Evolutionary conservation across 2,113 vertebrate genomes (phyloP).

Genomic region (Lathamus discolor): DNA sequence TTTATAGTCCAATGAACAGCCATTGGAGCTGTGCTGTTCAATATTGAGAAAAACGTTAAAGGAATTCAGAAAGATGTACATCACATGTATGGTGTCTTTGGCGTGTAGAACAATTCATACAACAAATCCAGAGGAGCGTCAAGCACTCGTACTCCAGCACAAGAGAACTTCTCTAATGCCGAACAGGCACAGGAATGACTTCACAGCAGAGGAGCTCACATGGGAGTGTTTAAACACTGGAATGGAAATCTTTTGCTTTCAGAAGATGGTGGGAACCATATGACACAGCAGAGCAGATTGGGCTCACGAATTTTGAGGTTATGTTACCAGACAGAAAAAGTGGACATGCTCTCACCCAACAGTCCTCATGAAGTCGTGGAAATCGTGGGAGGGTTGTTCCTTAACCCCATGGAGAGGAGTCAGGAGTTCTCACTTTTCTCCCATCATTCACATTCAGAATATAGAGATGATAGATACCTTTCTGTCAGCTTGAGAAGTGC

Average conservation of each 20-base stretch:
- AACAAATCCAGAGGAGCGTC: not conserved
- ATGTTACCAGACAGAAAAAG: not conserved
- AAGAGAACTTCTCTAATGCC: not conserved
- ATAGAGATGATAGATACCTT: not conserved
- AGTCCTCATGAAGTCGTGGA: not conserved
- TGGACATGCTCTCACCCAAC: rapidly evolving
- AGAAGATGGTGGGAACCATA: not conserved
- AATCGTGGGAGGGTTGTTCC: not conserved
- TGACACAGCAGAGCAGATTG: not conserved
- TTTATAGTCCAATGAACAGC: not conserved
- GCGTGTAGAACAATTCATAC: not conserved
- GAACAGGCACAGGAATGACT: not conserved
- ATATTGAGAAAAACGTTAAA: not conserved
- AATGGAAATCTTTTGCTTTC: not conserved
- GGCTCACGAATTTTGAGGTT: not conserved
- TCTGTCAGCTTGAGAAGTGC: not conserved
- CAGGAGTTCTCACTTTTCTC: not conserved
- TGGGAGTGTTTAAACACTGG: not conserved
- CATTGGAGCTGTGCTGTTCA: not conserved
- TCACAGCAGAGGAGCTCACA: not conserved
- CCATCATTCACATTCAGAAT: rapidly evolving
- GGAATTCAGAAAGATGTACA: not conserved
- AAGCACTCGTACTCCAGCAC: not conserved
- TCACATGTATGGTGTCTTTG: not conserved
- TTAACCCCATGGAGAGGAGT: not conserved